Evolutionary conservation across 1,140 invertebrate species (phyloP).

Genomic region (Tetramorium simillimum): DNA sequence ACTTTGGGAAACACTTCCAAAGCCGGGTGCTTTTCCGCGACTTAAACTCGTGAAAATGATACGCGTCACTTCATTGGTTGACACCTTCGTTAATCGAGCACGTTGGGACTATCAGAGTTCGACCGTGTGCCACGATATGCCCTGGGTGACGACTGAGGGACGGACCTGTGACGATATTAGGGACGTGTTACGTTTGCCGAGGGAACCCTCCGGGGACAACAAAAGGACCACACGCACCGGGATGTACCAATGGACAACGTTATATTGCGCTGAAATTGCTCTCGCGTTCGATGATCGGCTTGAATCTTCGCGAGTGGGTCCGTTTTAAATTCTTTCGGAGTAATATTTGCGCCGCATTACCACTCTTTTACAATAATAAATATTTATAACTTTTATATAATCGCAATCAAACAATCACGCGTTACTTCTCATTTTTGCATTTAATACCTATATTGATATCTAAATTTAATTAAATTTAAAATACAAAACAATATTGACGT

Average conservation of each 20-base stretch:
- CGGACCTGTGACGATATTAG: constrained; percentile 82
- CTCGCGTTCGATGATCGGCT: constrained; percentile 63
- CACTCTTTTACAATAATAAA: not conserved
- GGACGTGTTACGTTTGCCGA: constrained; percentile 83
- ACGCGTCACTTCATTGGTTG: constrained; percentile 70
- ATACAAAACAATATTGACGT: not conserved
- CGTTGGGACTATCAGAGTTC: constrained; percentile 76
- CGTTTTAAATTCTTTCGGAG: constrained; percentile 32
- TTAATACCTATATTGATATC: not conserved
- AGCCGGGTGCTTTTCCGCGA: not conserved
- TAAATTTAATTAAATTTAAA: not conserved
- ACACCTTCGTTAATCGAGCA: constrained; percentile 79
- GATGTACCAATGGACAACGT: constrained; percentile 80
- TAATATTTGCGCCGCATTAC: not conserved
- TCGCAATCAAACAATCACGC: not conserved
- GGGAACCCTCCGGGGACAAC: constrained; percentile 79
- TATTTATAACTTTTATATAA: not conserved
- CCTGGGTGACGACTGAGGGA: constrained; percentile 70
- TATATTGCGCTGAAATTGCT: constrained; percentile 81
- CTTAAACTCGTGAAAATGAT: constrained; percentile 48
- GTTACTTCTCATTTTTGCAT: not conserved
- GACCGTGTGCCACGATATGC: constrained; percentile 70
- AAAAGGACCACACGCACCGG: constrained; percentile 82
- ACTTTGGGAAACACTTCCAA: not conserved
- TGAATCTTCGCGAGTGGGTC: constrained; percentile 32